Evolutionary conservation across 2,888 invertebrate genomes (phyloP).

Genomic region (Branchellion lobata): DNA sequence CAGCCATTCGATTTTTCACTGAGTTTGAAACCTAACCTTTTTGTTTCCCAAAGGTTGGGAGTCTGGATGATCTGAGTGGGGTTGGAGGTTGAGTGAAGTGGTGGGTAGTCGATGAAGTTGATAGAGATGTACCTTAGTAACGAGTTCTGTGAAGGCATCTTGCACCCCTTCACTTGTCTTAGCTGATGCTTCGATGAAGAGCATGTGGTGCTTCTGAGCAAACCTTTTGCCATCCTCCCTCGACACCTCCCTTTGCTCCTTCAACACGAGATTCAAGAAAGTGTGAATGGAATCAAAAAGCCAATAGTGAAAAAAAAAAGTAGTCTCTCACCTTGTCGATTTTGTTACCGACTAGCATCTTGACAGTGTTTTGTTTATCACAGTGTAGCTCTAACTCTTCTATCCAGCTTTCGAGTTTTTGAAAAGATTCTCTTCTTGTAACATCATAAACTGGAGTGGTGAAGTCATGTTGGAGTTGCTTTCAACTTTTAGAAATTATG

Average conservation of each 20-base stretch:
- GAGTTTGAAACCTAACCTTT: conserved; percentile 52
- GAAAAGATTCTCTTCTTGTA: conserved; percentile 78
- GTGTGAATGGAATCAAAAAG: not conserved
- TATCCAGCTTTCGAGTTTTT: conserved; percentile 88
- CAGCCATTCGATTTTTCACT: conserved; percentile 15
- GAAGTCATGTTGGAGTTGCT: not conserved
- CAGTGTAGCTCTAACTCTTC: conserved; percentile 91
- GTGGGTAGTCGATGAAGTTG: not conserved
- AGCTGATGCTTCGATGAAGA: conserved; percentile 96
- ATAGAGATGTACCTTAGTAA: conserved; percentile 77
- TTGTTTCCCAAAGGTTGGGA: conserved; percentile 74
- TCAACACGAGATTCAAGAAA: conserved; percentile 24
- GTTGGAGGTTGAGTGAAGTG: not conserved
- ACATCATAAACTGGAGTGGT: conserved; percentile 84
- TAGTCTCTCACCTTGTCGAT: conserved; percentile 70
- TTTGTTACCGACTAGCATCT: conserved; percentile 97
- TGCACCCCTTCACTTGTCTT: conserved; percentile 93
- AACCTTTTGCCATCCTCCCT: conserved; percentile 90
- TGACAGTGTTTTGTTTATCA: conserved; percentile 85
- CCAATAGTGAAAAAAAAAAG: not conserved
- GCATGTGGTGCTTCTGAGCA: conserved; percentile 88
- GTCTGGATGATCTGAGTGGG: conserved; percentile 80
- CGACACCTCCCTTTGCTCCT: conserved; percentile 76
- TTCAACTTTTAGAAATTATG: conserved; percentile 1
- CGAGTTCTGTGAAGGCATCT: conserved; percentile 90